These are phyloP conservation scores for Eristalis arbustorum DNA, from an alignment of 2,888 invertebrate species.

Conservation along the genomic window DNA sequence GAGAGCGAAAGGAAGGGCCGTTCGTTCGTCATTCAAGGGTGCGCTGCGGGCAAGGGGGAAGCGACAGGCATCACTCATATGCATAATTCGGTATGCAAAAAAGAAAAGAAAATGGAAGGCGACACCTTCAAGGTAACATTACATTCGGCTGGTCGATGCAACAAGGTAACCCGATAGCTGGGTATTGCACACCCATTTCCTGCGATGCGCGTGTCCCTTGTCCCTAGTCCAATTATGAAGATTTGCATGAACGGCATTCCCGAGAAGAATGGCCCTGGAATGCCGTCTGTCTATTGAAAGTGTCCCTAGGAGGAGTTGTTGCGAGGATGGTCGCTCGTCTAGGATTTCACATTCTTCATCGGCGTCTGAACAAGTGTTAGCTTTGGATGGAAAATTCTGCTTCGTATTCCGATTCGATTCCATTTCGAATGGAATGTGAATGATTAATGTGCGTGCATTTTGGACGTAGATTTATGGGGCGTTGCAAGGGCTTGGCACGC, in stretches of 20 bases:
- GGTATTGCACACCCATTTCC: constrained; percentile 69
- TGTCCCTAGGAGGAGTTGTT: constrained; percentile 1
- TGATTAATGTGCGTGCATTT: constrained; percentile 58
- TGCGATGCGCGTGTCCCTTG: constrained; percentile 70
- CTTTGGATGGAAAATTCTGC: constrained; percentile 55
- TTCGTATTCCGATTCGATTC: not conserved
- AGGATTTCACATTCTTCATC: constrained; percentile 19
- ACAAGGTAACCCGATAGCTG: constrained; percentile 64
- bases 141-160: constrained; percentile 56
- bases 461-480: constrained; percentile 61
- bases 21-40: constrained; percentile 16
- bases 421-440: not conserved
- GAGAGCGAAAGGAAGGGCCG: not conserved
- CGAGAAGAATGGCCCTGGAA: constrained; percentile 17
- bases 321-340: constrained; percentile 8
- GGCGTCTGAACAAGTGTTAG: constrained; percentile 47
- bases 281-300: constrained; percentile 17
- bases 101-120: constrained; percentile 54
- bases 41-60: constrained; percentile 37
- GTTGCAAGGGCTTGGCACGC: constrained; percentile 64
- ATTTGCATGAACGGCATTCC: constrained; percentile 60
- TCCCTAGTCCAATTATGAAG: constrained; percentile 60
- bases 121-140: constrained; percentile 57
- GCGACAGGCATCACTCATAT: constrained; percentile 51
- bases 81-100: constrained; percentile 65